A percentile compares a stretch with the other conserved stretches of the same genome.
Evolutionary conservation across 2,888 invertebrate genomes (phyloP).

Genomic region (Didymodactylos carnosus): DNA sequence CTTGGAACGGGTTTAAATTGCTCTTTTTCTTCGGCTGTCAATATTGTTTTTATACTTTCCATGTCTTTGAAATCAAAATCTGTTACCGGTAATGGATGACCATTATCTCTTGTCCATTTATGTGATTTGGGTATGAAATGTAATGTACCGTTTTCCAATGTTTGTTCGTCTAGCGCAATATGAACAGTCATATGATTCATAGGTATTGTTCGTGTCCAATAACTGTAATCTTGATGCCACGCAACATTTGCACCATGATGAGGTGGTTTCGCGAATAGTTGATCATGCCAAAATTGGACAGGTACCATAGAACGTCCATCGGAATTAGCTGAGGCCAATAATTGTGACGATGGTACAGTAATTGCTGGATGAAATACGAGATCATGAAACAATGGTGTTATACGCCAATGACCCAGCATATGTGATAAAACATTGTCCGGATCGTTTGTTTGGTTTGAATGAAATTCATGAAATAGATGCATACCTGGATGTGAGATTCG

Average conservation of each 20-base stretch:
- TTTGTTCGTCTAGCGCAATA: constrained; percentile 28
- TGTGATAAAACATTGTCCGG: constrained; percentile 26
- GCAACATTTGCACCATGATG: constrained; percentile 25
- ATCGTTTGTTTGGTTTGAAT: constrained; percentile 27
- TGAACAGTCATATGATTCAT: constrained; percentile 28
- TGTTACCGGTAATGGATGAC: constrained; percentile 26
- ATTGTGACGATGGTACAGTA: constrained; percentile 23
- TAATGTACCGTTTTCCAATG: constrained; percentile 25
- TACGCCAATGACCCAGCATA: constrained; percentile 26
- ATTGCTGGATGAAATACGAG: constrained; percentile 23
- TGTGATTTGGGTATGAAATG: constrained; percentile 27
- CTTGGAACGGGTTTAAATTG: constrained; percentile 23
- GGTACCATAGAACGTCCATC: constrained; percentile 14
- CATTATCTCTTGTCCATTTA: constrained; percentile 23
- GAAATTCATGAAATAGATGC: constrained; percentile 27
- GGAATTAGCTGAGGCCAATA: constrained; percentile 16
- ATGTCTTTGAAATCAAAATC: constrained; percentile 29
- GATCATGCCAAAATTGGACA: constrained; percentile 28
- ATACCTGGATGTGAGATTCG: constrained; percentile 20
- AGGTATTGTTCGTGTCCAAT: constrained; percentile 27
- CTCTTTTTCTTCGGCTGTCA: constrained; percentile 23
- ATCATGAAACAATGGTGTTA: constrained; percentile 27
- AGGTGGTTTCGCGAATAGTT: constrained; percentile 27
- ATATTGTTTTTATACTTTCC: constrained; percentile 26
- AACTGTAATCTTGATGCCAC: constrained; percentile 29